Evolutionary conservation across 2,113 vertebrate genomes (phyloP), one percentile per base, ranked within the genome.

Genomic region (Bubo scandiacus): DNA sequence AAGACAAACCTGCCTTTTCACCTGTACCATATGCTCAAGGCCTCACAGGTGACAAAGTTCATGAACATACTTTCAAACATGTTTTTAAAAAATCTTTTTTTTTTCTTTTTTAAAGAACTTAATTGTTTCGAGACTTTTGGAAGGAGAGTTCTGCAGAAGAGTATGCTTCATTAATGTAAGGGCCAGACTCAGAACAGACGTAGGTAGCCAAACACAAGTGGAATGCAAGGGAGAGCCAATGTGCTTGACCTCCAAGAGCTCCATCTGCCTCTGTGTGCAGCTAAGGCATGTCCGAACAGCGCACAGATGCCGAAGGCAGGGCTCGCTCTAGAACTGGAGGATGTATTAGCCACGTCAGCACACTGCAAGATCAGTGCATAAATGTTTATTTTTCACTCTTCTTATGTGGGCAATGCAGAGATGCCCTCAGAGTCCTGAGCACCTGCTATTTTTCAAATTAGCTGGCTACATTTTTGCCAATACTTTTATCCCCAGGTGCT

Each of bases 401-500:
- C 63, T 38, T 63, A 3, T 16, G 0, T 4, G 27, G 68, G 6
- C 42, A 1, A 38, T 12, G 36, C 59, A 10, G 40, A 42, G 43
- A 2, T 23, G 15, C 4, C 78, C n/a, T 15, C 9, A 29, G 42
- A 59, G 54, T 55, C n/a, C 58, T 11, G 13, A 73, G n/a, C 58
- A 43, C 34, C 62, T 70, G 4, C 1, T 20, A 9, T 17, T 27
- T 57, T 66, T 62, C 29, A 5, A 0, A 4, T 36, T 21, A 34
- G 12, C 84, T 38, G 55, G 25, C 42, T 49, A 49, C 32, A 7
- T 61, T 77, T 61, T 78, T 90, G 40, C 14, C 57, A 15, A 20
- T 1, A 0, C 0, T 1, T 21, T 57, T 16, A 0, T 65, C 5
- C 58, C 45, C 34, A 6, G 42, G 4, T 40, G 40, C 13, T 66